A percentile compares a stretch with the other conserved stretches of the same genome.
Conservation (phyloP, 2,888 invertebrate genomes). For the Altica lythri region DNA sequence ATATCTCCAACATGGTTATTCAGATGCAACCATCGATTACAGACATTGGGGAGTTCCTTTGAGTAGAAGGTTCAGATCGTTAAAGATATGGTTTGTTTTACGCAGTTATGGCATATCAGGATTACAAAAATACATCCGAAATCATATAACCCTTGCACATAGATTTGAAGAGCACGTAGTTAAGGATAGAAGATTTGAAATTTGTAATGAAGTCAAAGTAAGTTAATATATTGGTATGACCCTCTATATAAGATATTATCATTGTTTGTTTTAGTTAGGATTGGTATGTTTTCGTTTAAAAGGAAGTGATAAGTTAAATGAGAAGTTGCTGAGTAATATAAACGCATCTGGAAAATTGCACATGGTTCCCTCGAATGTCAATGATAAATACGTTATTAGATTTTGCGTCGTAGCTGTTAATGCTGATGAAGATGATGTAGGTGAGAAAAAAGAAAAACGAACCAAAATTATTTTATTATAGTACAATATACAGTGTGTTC, state of each 20-base stretch:
- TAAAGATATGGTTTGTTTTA: slow-evolving; percentile 98
- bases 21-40: slow-evolving; percentile 87
- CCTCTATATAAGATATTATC: background rate
- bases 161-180: slow-evolving; percentile 81
- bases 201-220: slow-evolving; percentile 91
- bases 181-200: slow-evolving; percentile 85
- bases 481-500: too few relatives aligned
- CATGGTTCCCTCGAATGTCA: slow-evolving; percentile 93
- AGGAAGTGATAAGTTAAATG: slow-evolving; percentile 81
- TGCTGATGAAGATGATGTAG: slow-evolving; percentile 82
- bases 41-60: slow-evolving; percentile 98
- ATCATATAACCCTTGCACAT: slow-evolving; percentile 89
- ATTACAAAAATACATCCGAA: slow-evolving; percentile 88
- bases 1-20: slow-evolving; percentile 96
- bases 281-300: slow-evolving; percentile 89
- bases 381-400: slow-evolving; percentile 88
- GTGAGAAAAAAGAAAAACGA: too few relatives aligned
- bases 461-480: too few relatives aligned
- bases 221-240: slow-evolving; percentile 42
- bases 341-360: slow-evolving; percentile 95
- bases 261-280: slow-evolving; percentile 70
- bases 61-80: slow-evolving; percentile 90
- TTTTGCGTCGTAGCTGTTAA: slow-evolving; percentile 94
- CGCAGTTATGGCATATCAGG: slow-evolving; percentile 93
- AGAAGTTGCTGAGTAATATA: slow-evolving; percentile 87